Conservation (phyloP, 2,113 vertebrate genomes). For the Okapia johnstoni region DNA sequence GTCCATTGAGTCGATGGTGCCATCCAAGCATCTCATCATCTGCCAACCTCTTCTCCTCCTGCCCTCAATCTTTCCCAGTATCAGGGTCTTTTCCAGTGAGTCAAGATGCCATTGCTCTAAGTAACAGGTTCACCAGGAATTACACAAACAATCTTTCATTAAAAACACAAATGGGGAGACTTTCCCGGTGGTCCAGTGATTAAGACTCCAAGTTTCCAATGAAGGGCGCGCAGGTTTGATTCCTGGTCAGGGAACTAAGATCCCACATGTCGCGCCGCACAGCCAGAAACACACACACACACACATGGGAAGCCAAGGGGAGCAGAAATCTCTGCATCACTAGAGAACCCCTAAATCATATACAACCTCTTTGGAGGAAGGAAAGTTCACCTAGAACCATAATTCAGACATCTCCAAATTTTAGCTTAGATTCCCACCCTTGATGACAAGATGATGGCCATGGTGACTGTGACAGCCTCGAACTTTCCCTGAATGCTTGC, state of each 20-base stretch:
- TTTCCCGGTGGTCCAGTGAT: background rate
- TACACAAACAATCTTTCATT: background rate
- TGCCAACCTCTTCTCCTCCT: background rate
- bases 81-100: background rate
- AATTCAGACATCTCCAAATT: background rate
- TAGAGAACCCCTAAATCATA: background rate
- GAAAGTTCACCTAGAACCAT: background rate
- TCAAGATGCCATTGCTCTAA: background rate
- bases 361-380: background rate
- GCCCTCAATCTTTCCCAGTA: background rate
- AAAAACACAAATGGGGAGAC: background rate
- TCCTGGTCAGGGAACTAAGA: background rate
- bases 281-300: background rate
- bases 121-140: background rate
- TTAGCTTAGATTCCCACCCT: background rate
- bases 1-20: background rate
- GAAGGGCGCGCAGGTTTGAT: background rate
- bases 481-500: background rate
- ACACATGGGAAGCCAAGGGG: background rate
- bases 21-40: background rate
- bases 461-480: rapidly evolving
- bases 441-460: background rate
- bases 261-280: rapidly evolving
- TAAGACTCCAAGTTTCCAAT: background rate
- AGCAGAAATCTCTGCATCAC: background rate